phyloP scores from a whole-genome alignment of 2,797 vertebrate genomes.

The Loriculus beryllinus region DNA sequence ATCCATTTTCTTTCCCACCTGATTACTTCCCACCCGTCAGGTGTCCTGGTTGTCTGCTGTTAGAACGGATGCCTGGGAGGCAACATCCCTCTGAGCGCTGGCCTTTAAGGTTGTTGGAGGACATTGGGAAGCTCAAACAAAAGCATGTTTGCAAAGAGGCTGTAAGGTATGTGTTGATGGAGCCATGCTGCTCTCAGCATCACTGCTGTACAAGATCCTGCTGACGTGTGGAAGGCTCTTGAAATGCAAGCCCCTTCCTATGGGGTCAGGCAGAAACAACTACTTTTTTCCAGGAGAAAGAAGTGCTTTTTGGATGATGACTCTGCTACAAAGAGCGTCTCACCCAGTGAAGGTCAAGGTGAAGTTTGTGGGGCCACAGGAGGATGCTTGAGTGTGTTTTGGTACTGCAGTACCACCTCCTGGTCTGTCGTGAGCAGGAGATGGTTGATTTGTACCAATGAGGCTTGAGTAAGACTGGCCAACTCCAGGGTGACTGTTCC shows the following conservation, averaged over 20 bases:
- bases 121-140: not conserved
- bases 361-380: not conserved
- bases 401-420: not conserved
- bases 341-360: not conserved
- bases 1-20: not conserved
- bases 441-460: not conserved
- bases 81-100: not conserved
- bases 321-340: not conserved
- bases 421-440: not conserved
- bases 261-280: not conserved
- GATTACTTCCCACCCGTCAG: not conserved
- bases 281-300: not conserved
- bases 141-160: not conserved
- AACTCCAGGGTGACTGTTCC: not conserved
- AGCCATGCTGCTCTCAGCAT: not conserved
- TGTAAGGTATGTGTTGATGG: not conserved
- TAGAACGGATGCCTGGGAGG: not conserved
- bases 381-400: not conserved
- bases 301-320: not conserved
- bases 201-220: rapidly evolving
- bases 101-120: not conserved
- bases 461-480: not conserved
- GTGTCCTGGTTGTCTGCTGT: not conserved
- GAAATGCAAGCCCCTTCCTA: not conserved
- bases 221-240: not conserved